Base-by-base conservation (phyloP, 2,888 invertebrate species). In the Trissolcus japonicus region DNA sequence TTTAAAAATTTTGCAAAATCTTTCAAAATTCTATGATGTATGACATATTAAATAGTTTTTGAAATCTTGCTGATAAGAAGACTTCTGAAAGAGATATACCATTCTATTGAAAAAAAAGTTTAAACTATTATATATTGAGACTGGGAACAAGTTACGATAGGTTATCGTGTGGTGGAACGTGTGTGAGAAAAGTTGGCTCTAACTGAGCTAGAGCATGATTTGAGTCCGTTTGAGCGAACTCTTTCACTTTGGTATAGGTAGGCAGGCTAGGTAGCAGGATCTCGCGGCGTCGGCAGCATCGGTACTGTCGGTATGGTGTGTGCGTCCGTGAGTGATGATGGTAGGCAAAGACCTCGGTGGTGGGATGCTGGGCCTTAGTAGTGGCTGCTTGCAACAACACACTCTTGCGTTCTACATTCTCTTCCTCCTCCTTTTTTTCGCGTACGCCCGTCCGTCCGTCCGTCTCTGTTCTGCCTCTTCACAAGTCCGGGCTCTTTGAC, bases 291-390 rank as follows among this genome's bases (percentile, higher is more conserved):
- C 65, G 60, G 54, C 62, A 66, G 73, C 66, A 53, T 56, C 59
- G 65, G 48, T 19, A 66, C 72, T 51, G 16, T 56, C 66, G 61
- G 66, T 54, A 48, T 46, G 62, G 68, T 54, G 68, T 35, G 35
- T 50, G 74, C 67, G 74, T 56, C 48, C 62, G 48, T 74, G 74
- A 68, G 74, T 67, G 74, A 62, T 35, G 35, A 35, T 74, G 67
- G 57, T 57, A 67, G 74, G 54, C 65, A 4, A 53, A 40, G 65
- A 13, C 35, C 35, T 16, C 6, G 9, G 85, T 84, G 84, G 85
- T 84, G 83, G 83, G 83, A 85, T 83, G 83, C 83, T 82, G 84
- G 74, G 76, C 81, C 76, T 75, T 80, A 67, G 14, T 16, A 51
- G 75, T 72, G 80, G 69, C 77, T 65, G 74, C 56, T 68, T 62